A percentile compares a stretch with the other conserved stretches of the same genome.
phyloP scores from a whole-genome alignment of 2,888 invertebrate genomes.

The Alviniconcha strummeri region DNA sequence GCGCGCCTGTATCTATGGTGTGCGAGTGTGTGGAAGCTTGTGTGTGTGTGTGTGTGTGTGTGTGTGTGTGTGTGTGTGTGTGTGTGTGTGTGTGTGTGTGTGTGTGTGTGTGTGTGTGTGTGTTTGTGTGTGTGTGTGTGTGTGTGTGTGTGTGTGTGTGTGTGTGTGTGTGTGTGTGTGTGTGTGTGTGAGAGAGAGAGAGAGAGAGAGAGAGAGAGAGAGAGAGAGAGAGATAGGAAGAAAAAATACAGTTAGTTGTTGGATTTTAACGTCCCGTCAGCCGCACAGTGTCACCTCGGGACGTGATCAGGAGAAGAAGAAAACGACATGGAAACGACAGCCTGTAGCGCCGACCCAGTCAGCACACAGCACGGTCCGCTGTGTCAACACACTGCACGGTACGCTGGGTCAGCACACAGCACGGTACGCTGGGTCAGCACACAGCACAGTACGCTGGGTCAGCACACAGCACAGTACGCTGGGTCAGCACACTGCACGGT shows the following conservation, averaged over 20 bases:
- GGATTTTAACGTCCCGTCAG: too few species aligned
- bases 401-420: too few species aligned
- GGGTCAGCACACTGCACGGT: too few species aligned
- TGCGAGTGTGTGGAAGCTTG: background rate
- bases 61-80: background rate
- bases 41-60: background rate
- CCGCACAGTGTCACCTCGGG: too few species aligned
- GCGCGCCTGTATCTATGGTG: background rate
- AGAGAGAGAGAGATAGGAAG: background rate
- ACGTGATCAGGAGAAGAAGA: background rate
- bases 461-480: too few species aligned
- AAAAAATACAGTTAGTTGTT: too few species aligned
- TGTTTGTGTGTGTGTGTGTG: conserved; percentile 14
- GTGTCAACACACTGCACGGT: background rate
- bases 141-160: background rate
- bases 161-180: conserved; percentile 8
- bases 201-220: conserved; percentile 1
- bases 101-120: conserved; percentile 1
- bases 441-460: too few species aligned
- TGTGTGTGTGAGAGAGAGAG: background rate
- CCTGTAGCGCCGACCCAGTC: background rate
- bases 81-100: background rate
- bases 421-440: too few species aligned
- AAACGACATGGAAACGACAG: background rate
- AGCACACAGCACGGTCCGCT: background rate